Evolutionary conservation across 2,888 invertebrate genomes (phyloP).

Genomic region (Drosophila leonis): DNA sequence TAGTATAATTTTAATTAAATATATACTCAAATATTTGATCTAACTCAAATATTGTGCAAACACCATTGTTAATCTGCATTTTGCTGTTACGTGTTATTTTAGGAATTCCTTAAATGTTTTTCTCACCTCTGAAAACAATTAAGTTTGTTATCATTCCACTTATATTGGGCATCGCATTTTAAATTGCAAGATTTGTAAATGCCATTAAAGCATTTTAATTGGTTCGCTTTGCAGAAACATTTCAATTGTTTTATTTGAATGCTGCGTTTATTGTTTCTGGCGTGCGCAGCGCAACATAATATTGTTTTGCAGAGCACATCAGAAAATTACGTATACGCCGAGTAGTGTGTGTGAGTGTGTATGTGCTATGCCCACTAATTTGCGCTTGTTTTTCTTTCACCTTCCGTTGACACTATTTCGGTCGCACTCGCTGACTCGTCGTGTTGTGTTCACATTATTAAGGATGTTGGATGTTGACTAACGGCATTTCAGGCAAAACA

Average conservation of each 20-base stretch:
- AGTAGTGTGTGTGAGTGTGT: conserved; percentile 2
- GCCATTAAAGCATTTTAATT: conserved; percentile 19
- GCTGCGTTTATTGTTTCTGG: conserved; percentile 10
- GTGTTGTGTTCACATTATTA: conserved; percentile 60
- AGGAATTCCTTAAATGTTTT: conserved; percentile 8
- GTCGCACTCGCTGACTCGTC: not conserved
- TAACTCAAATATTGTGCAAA: not conserved
- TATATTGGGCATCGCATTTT: conserved; percentile 3
- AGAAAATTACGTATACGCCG: conserved; percentile 53
- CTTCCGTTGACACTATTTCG: conserved; percentile 29
- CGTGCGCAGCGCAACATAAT: conserved; percentile 24
- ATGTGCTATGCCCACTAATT: conserved; percentile 62
- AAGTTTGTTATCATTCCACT: not conserved
- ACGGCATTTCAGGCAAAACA: conserved; percentile 42
- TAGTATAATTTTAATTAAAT: not conserved
- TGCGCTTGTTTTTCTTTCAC: conserved; percentile 33
- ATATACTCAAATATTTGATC: not conserved
- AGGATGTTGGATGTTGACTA: conserved; percentile 43
- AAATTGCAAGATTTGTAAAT: conserved; percentile 12
- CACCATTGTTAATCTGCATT: no score
- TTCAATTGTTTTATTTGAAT: conserved; percentile 26
- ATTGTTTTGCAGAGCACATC: conserved; percentile 35
- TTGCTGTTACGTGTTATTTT: not conserved
- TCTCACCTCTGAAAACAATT: not conserved
- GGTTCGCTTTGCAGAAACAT: conserved; percentile 9